Conservation (phyloP, 2,113 vertebrate species). For the Tychaedon coryphoeus region DNA sequence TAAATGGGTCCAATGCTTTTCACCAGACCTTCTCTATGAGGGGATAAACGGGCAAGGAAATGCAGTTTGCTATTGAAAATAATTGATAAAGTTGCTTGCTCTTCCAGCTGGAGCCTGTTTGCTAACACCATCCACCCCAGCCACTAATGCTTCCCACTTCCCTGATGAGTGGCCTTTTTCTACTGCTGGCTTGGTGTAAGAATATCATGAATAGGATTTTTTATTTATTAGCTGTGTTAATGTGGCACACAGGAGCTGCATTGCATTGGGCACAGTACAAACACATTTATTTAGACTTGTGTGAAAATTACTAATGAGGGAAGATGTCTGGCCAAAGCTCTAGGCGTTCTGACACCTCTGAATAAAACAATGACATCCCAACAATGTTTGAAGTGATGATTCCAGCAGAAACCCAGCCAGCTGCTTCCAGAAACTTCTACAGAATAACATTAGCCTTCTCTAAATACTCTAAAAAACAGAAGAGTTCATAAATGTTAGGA, state of each 20-base stretch:
- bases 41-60: neutral
- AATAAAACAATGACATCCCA: conserved; percentile 44
- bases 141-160: neutral
- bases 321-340: conserved; percentile 43
- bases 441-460: conserved; percentile 44
- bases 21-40: neutral
- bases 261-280: neutral
- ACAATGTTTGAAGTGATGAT: conserved; percentile 42
- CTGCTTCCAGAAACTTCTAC: conserved; percentile 46
- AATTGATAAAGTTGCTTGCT: conserved; percentile 25
- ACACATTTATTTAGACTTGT: conserved; percentile 51
- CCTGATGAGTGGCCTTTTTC: conserved; percentile 13
- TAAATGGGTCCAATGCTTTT: neutral
- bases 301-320: conserved; percentile 50
- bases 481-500: conserved; percentile 22
- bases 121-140: conserved; percentile 9
- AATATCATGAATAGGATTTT: conserved; percentile 33
- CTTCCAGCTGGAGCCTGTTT: conserved; percentile 46
- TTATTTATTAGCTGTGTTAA: conserved; percentile 51
- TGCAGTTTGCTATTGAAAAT: conserved; percentile 7
- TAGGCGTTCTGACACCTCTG: conserved; percentile 24
- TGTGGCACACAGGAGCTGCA: conserved; percentile 17
- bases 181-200: conserved; percentile 21
- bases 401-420: conserved; percentile 49
- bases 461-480: conserved; percentile 21